phyloP scores from a whole-genome alignment of 2,113 vertebrate species.

The Struthio camelus region DNA sequence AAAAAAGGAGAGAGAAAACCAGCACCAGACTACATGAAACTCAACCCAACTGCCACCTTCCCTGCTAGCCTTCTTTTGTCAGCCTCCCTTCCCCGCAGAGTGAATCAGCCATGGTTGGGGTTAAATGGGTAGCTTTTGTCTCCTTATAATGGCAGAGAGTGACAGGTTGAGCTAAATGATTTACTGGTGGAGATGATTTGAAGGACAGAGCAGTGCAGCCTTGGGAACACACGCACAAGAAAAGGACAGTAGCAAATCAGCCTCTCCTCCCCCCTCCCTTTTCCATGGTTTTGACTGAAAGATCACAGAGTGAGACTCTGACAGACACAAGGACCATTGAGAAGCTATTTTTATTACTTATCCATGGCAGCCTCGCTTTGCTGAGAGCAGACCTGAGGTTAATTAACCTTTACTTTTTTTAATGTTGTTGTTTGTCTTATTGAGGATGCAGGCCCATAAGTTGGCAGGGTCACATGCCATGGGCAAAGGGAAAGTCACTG shows the following conservation, averaged over 20 bases:
- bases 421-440: neutral
- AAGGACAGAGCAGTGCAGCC: constrained; percentile 63
- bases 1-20: constrained; percentile 9
- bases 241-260: constrained; percentile 51
- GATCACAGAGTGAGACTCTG: constrained; percentile 55
- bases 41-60: constrained; percentile 61
- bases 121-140: constrained; percentile 76
- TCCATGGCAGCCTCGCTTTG: constrained; percentile 39
- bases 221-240: constrained; percentile 62
- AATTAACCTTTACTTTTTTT: constrained; percentile 52
- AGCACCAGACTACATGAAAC: constrained; percentile 44
- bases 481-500: constrained; percentile 35
- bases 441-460: neutral
- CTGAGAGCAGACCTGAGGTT: constrained; percentile 58
- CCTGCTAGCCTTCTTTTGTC: constrained; percentile 55
- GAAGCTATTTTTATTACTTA: constrained; percentile 65
- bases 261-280: constrained; percentile 13
- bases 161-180: constrained; percentile 72
- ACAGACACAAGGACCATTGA: constrained; percentile 63
- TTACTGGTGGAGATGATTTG: constrained; percentile 73
- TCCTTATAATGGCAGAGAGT: constrained; percentile 63
- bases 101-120: constrained; percentile 72
- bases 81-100: constrained; percentile 51
- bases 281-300: constrained; percentile 63
- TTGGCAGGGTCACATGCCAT: constrained; percentile 21